Evolutionary conservation across 1,140 invertebrate species (phyloP).

Genomic region (Drosophila kohkoa): DNA sequence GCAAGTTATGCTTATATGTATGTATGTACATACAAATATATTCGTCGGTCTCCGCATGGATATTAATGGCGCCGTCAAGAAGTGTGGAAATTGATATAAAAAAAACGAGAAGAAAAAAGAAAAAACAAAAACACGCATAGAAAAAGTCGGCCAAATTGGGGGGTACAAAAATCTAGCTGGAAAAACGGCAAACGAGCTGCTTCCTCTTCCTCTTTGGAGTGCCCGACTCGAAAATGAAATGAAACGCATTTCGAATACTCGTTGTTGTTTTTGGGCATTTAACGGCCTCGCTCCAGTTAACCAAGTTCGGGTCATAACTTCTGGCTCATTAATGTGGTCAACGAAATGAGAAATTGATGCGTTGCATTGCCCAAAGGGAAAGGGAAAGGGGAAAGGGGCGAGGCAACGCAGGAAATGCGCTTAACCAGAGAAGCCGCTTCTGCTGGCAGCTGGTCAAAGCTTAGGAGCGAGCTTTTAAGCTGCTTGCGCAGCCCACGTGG

Average conservation of each 20-base stretch:
- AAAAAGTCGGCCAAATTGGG: slow-evolving; percentile 8
- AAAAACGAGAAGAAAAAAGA: slow-evolving; percentile 5
- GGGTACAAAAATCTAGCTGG: slow-evolving; percentile 7
- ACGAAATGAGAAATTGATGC: slow-evolving; percentile 64
- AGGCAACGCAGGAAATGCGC: slow-evolving; percentile 34
- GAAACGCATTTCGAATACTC: slow-evolving; percentile 1
- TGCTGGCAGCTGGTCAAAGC: slow-evolving; percentile 21
- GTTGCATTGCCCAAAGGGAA: slow-evolving; percentile 22
- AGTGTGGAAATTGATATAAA: slow-evolving; percentile 46
- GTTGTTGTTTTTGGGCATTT: neutral
- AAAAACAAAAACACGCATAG: neutral
- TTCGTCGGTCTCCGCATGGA: slow-evolving; percentile 24
- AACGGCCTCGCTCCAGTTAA: slow-evolving; percentile 60
- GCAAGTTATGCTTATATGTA: slow-evolving; percentile 31
- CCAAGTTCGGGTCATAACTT: slow-evolving; percentile 68
- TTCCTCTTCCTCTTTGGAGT: neutral
- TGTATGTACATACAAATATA: neutral
- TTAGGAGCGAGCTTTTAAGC: slow-evolving; percentile 26
- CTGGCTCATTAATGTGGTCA: slow-evolving; percentile 72
- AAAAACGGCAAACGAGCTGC: slow-evolving; percentile 30
- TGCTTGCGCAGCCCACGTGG: slow-evolving; percentile 32
- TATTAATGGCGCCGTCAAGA: slow-evolving; percentile 46
- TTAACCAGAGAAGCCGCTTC: slow-evolving; percentile 7
- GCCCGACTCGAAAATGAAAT: slow-evolving; percentile 17
- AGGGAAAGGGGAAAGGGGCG: neutral